A percentile compares a stretch with the other conserved stretches of the same genome.
phyloP scores from a whole-genome alignment of 2,888 invertebrate species.

The Malthinus flaveolus region DNA sequence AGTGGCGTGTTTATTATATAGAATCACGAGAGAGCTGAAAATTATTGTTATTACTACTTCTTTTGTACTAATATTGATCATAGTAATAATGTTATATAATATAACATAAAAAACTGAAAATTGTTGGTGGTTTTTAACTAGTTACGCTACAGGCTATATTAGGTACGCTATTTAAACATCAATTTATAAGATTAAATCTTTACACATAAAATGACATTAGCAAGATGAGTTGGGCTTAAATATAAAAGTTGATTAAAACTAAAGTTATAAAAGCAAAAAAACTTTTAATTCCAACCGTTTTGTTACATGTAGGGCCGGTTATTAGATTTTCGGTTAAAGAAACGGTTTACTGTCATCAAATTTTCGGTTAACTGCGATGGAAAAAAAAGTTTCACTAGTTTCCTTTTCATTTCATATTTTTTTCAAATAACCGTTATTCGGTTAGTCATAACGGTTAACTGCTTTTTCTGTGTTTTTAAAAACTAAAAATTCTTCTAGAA shows the following conservation, averaged over 20 bases:
- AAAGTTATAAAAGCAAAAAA: conserved; percentile 2
- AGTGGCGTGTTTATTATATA: conserved; percentile 7
- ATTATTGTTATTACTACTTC: conserved; percentile 9
- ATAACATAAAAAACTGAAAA: conserved; percentile 3
- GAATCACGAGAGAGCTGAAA: conserved; percentile 11
- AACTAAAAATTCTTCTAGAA: too few relatives aligned
- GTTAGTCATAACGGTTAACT: too few relatives aligned
- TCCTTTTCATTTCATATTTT: too few relatives aligned
- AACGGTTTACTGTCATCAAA: too few relatives aligned
- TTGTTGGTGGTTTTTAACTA: conserved; percentile 6
- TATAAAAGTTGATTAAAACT: conserved; percentile 11
- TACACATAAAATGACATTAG: conserved; percentile 7
- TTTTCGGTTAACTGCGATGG: too few relatives aligned
- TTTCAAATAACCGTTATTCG: too few relatives aligned
- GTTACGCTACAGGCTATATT: conserved; percentile 1
- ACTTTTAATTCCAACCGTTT: too few relatives aligned
- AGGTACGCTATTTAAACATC: conserved; percentile 6
- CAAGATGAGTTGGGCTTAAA: background rate
- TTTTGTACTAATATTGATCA: conserved; percentile 2
- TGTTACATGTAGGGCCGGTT: too few relatives aligned
- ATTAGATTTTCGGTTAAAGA: too few relatives aligned
- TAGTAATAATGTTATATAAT: background rate
- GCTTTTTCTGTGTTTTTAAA: too few relatives aligned
- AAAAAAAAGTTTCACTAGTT: too few relatives aligned
- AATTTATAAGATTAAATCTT: conserved; percentile 8